Evolutionary conservation across 2,113 vertebrate genomes (phyloP), one percentile per base, ranked within the genome.

Genomic region (Proterorhinus semilunaris): DNA sequence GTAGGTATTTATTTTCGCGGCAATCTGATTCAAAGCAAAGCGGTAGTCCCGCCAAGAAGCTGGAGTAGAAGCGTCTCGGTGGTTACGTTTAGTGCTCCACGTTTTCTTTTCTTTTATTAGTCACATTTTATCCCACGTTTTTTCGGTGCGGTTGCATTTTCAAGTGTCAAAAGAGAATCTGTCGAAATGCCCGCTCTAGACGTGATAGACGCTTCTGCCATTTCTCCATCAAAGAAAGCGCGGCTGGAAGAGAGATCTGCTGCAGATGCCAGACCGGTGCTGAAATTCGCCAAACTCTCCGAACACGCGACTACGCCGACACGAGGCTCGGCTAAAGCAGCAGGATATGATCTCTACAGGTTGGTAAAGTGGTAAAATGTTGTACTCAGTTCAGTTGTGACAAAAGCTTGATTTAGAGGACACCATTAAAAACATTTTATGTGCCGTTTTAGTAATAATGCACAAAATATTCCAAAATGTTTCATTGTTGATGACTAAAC

Each of bases 271-370:
- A 80, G 36, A 62, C 2, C 66, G 0, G 80, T 93, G 49, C 89
- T 94, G 6, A 86, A 68, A 10, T 98, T 99, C 74, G 91, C 92
- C 2, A 95, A 92, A 66, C 93, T 99, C 0, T 95, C 95, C 0
- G 94, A 95, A 13, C 88, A 96, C 43, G 98, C 98, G 7, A 93
- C 71, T 0, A n/a, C 93, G 0, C 98, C 98, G 0, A 95, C 90
- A 48, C 85, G 88, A 61, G 97, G 96, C 15, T 99, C 98, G 0
- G 9, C 86, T 1, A 94, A 92, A 58, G 94, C 96, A 0, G 98
- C 98, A 0, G 98, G 98, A 48, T 99, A 93, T 64, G 96, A 99
- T 47, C 88, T 99, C 0, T 97, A 98, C 93, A 99, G 98, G 98
- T 98, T 80, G 83, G 92, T 36, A 5, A 36, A 36, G 3, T 36